A percentile compares a stretch with the other conserved stretches of the same genome.
Evolutionary conservation across 2,888 invertebrate genomes (phyloP).

Genomic region (Tetramorium bicarinatum): DNA sequence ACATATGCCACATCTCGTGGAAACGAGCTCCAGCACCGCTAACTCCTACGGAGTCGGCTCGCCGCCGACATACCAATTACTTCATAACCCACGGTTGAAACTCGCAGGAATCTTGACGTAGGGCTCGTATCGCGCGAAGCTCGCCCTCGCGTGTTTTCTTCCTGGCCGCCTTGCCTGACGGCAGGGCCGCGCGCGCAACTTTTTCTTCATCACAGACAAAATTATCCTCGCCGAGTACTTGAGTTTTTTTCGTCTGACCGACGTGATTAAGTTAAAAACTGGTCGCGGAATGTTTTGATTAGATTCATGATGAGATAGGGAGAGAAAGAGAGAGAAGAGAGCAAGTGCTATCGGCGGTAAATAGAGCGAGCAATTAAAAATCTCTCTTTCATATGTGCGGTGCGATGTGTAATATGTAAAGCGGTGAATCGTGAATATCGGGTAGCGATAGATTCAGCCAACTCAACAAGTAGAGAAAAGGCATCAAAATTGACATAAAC

Average conservation of each 20-base stretch:
- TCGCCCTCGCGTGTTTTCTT: slow-evolving; percentile 35
- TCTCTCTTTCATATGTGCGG: not conserved
- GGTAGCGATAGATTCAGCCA: not conserved
- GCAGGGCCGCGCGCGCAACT: slow-evolving; percentile 12
- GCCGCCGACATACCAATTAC: slow-evolving; percentile 71
- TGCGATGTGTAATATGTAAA: not conserved
- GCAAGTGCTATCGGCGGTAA: not conserved
- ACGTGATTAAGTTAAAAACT: slow-evolving; percentile 1
- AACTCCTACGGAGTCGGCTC: slow-evolving; percentile 54
- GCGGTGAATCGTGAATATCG: not conserved
- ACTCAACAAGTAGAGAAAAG: not conserved
- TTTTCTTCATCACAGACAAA: slow-evolving; percentile 9
- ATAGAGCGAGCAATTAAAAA: not conserved
- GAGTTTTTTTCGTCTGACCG: not conserved
- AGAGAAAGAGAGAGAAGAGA: not conserved
- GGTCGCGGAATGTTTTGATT: not conserved
- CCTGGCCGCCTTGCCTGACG: not conserved
- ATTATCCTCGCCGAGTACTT: slow-evolving; percentile 5
- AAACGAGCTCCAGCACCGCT: slow-evolving; percentile 58
- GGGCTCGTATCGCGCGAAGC: slow-evolving; percentile 14
- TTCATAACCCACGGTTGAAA: slow-evolving; percentile 67
- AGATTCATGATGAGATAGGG: not conserved
- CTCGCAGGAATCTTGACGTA: slow-evolving; percentile 62
- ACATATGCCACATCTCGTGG: slow-evolving; percentile 70
- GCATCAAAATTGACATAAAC: no score